phyloP scores from a whole-genome alignment of 2,113 vertebrate genomes.

The Rhinolophus ferrumequinum region DNA sequence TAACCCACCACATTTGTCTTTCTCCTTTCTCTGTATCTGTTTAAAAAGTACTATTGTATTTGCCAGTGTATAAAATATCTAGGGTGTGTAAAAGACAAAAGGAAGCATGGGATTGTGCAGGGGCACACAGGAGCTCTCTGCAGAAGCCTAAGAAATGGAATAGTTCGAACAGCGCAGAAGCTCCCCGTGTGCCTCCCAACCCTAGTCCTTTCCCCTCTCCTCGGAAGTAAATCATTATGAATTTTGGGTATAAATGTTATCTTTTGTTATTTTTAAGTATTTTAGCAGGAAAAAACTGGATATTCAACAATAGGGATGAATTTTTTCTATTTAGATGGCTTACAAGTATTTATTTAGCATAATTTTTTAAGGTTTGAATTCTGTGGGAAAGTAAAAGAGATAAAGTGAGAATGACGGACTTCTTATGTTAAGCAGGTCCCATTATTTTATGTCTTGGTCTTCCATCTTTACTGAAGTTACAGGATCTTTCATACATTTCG shows the following conservation, averaged over 20 bases:
- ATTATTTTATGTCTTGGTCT: background rate
- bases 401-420: background rate
- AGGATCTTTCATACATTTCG: background rate
- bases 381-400: background rate
- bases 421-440: background rate
- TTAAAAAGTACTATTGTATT: background rate
- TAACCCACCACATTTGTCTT: background rate
- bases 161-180: background rate
- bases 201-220: background rate
- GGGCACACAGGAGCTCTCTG: background rate
- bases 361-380: background rate
- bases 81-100: background rate
- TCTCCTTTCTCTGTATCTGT: background rate
- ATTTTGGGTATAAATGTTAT: background rate
- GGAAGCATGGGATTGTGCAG: background rate
- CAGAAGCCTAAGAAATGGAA: background rate
- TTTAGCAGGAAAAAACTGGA: background rate
- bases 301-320: background rate
- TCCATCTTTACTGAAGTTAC: background rate
- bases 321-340: background rate
- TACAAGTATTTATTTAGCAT: background rate
- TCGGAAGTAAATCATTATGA: background rate
- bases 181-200: background rate
- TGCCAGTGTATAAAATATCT: background rate
- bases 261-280: background rate